Evolutionary conservation across 2,113 vertebrate genomes (phyloP), one percentile per base, ranked within the genome.

Genomic region (Plotosus lineatus): DNA sequence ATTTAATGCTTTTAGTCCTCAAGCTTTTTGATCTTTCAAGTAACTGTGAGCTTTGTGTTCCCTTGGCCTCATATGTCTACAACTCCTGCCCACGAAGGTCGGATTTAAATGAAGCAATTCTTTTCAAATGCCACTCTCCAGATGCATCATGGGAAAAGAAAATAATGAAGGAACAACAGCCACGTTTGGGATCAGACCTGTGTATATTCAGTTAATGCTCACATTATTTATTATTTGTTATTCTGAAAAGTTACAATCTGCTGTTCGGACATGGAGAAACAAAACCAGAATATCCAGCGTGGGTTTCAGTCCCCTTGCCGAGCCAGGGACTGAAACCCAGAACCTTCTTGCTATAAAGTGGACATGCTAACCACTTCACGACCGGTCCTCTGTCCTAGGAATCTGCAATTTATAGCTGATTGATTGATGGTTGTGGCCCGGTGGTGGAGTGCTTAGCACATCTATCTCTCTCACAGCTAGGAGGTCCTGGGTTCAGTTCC

Each of bases 51-150:
- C 68, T 50, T 73, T 23, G 26, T 31, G 8, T 33, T 73, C 46
- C 7, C 46, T 36, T 2, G 2, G 69, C 69, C 68, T 50, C 44
- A 48, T 51, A 73, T 4, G 17, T 73, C 68, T 72, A 44, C 44
- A 31, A n/a, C 68, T 50, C 15, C 7, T 50, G 68, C 68, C 46
- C 44, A 19, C 17, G 17, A 50, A 46, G 23, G 23, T 48, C 44
- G 31, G 68, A 50, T 72, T 72, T 50, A 48, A 71, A 71, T 48
- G 44, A 48, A 71, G 42, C n/a, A 42, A 48, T 48, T 19, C 14
- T 71, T 71, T 71, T 19, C 28, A 48, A 71, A 31, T 48, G 68
- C 26, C 68, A 71, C n/a, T 8, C 68, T 48, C 44, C 68, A 48
- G n/a, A 26, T 71, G 26, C 5, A 26, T 26, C 38, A 69, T 8